These are phyloP conservation scores for Alaudala cheleensis DNA, from an alignment of 2,113 vertebrate genomes.

Conservation along the genomic window DNA sequence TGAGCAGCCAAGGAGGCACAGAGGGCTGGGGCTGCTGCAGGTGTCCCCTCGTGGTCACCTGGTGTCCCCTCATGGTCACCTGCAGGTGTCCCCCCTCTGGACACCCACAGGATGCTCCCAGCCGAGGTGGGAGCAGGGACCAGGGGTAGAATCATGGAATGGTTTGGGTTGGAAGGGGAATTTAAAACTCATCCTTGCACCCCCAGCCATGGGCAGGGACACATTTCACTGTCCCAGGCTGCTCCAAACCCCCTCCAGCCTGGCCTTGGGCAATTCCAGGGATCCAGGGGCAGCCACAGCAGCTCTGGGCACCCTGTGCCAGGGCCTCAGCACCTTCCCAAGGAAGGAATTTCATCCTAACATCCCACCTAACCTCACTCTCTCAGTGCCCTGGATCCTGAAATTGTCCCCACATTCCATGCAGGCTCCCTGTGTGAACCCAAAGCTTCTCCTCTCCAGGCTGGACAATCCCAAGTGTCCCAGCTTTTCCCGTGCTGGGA, in stretches of 20 bases:
- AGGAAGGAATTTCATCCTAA: background rate
- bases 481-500: background rate
- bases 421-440: background rate
- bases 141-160: too few species aligned
- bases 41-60: background rate
- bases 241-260: accelerated
- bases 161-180: background rate
- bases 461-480: background rate
- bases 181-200: accelerated
- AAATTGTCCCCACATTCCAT: background rate
- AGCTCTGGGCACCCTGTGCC: background rate
- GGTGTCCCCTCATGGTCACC: background rate
- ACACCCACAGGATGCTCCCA: too few species aligned
- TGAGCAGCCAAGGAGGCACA: accelerated
- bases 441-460: background rate
- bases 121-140: background rate
- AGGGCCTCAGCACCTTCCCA: background rate
- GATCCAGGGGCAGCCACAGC: background rate
- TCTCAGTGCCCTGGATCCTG: background rate
- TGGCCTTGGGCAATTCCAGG: background rate
- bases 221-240: accelerated
- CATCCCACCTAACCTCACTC: background rate
- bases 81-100: background rate
- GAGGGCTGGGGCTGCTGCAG: background rate
- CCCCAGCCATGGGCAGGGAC: background rate